These are phyloP conservation scores for Carcina quercana DNA, from an alignment of 2,888 invertebrate species.

Conservation along the genomic window DNA sequence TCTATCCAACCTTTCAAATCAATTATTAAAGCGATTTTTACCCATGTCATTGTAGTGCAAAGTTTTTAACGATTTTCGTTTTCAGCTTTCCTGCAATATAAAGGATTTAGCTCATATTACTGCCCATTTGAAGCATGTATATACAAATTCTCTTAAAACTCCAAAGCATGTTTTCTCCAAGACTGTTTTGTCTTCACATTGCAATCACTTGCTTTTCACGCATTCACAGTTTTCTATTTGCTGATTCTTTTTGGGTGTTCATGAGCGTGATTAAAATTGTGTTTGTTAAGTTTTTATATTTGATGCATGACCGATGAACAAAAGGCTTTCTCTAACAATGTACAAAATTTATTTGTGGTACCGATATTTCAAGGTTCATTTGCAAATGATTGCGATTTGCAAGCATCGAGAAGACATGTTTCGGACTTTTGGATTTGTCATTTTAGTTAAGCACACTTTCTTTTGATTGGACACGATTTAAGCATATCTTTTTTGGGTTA, in stretches of 20 bases:
- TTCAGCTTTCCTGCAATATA: constrained; percentile 36
- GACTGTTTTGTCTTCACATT: constrained; percentile 36
- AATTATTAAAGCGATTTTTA: no score
- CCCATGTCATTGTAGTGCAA: no score
- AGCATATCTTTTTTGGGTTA: no score
- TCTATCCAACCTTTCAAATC: no score
- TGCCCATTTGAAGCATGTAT: constrained; percentile 39
- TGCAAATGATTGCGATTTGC: background rate
- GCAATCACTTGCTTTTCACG: constrained; percentile 46
- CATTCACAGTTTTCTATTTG: constrained; percentile 14
- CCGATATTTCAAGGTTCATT: constrained; percentile 1
- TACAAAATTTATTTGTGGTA: constrained; percentile 4
- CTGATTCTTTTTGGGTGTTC: constrained; percentile 30
- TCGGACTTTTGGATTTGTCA: constrained; percentile 15
- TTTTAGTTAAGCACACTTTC: no score
- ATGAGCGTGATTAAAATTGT: constrained; percentile 27
- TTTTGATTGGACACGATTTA: no score
- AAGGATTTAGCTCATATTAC: no score
- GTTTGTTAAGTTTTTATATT: constrained; percentile 33
- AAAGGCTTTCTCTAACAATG: constrained; percentile 21
- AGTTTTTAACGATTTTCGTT: constrained; percentile 26
- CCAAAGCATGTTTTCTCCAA: constrained; percentile 59
- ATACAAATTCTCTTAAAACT: constrained; percentile 21
- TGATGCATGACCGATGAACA: constrained; percentile 26
- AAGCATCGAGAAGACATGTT: constrained; percentile 46